phyloP scores from a whole-genome alignment of 30 jellyfish, hydroid and myxozoan species.

The Pseudorhiza aurosa region DNA sequence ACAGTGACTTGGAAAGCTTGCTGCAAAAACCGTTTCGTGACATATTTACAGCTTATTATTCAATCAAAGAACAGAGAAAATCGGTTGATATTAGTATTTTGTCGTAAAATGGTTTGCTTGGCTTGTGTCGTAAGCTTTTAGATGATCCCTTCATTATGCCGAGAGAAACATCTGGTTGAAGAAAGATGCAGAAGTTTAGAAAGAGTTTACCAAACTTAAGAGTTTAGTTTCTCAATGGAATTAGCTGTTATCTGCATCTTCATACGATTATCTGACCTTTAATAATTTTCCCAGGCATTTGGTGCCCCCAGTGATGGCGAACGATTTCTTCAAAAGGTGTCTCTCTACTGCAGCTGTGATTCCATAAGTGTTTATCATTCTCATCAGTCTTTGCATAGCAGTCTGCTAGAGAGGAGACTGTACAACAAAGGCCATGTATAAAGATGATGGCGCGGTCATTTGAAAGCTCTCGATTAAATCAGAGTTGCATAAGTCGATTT shows the following conservation, averaged over 20 bases:
- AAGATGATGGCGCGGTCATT: neutral
- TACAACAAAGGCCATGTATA: neutral
- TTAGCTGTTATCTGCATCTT: neutral
- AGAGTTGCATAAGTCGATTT: neutral
- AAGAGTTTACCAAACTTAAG: too few species aligned
- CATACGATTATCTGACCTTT: neutral
- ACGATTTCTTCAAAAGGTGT: too few species aligned
- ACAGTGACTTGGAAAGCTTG: too few species aligned
- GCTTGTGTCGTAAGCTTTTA: too few species aligned
- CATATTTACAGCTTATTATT: too few species aligned
- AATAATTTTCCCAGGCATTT: neutral
- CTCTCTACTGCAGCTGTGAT: too few species aligned
- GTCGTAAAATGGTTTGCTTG: too few species aligned
- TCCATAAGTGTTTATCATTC: neutral
- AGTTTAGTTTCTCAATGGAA: neutral
- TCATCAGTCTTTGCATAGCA: neutral
- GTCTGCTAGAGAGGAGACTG: neutral
- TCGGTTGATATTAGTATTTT: too few species aligned
- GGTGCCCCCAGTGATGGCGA: neutral
- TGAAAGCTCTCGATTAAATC: neutral
- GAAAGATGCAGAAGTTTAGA: neutral
- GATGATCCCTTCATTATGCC: too few species aligned
- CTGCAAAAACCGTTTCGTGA: too few species aligned
- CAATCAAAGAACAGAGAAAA: too few species aligned
- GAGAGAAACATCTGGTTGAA: neutral